phyloP scores from a whole-genome alignment of 2,888 invertebrate genomes.

The Eudasyphora cyanicolor region DNA sequence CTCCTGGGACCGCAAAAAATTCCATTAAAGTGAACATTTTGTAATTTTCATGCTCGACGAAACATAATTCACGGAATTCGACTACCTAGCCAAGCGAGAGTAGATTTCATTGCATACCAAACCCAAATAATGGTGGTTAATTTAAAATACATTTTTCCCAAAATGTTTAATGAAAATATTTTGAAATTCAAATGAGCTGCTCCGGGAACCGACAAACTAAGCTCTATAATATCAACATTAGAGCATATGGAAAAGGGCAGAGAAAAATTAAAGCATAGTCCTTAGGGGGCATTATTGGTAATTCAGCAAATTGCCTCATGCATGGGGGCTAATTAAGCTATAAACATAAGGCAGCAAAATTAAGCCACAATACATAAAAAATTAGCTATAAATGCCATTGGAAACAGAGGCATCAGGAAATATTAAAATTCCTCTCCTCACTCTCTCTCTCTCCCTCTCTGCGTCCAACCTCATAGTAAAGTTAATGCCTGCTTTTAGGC shows the following conservation, averaged over 20 bases:
- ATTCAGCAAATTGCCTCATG: not conserved
- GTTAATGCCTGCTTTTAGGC: not conserved
- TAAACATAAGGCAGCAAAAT: not conserved
- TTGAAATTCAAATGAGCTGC: not conserved
- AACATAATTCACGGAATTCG: not conserved
- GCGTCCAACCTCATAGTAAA: not conserved
- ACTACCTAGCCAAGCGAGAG: no score
- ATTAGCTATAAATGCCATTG: not conserved
- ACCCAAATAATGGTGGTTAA: not conserved
- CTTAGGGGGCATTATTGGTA: not conserved
- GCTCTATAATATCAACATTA: not conserved
- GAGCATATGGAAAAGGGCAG: not conserved
- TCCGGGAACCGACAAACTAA: not conserved
- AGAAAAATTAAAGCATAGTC: not conserved
- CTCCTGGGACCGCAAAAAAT: no score
- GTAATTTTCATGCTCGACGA: not conserved
- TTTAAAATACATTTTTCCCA: not conserved
- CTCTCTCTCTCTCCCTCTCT: not conserved
- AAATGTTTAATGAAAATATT: not conserved
- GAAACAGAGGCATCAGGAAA: not conserved
- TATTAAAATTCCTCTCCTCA: not conserved
- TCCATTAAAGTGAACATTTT: not conserved
- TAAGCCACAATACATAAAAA: not conserved
- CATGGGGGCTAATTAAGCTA: not conserved
- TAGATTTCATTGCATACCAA: not conserved